phyloP scores from a whole-genome alignment of 2,113 vertebrate genomes.

The Callionymus lyra region DNA sequence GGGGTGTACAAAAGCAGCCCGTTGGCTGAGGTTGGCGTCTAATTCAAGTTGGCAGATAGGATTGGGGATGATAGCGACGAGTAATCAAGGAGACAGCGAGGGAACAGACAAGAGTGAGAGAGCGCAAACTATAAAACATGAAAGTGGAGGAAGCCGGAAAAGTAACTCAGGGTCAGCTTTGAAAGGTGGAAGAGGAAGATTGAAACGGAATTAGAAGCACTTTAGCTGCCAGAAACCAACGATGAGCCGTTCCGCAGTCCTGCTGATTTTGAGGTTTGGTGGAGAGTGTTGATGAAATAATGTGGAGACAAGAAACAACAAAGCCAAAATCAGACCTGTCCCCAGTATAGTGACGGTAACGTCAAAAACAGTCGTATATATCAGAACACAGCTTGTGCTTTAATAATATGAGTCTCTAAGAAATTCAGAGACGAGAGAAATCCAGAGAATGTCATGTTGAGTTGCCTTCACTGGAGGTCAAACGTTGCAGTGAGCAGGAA shows the following conservation, averaged over 20 bases:
- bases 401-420: too few species aligned
- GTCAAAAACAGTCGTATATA: too few species aligned
- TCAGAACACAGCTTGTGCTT: too few species aligned
- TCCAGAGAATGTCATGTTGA: too few species aligned
- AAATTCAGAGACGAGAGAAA: too few species aligned
- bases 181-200: constrained; percentile 4
- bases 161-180: constrained; percentile 2
- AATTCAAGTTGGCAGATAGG: constrained; percentile 44
- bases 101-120: constrained; percentile 4
- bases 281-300: too few species aligned
- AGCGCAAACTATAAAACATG: constrained; percentile 19
- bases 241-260: not conserved
- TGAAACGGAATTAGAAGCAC: constrained; percentile 12
- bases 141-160: constrained; percentile 13
- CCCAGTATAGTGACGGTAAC: too few species aligned
- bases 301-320: too few species aligned
- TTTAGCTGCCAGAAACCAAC: constrained; percentile 11
- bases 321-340: too few species aligned
- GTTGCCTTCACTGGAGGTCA: not conserved
- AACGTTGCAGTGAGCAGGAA: too few species aligned
- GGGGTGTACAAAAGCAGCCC: constrained; percentile 14
- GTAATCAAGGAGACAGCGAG: constrained; percentile 39
- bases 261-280: not conserved
- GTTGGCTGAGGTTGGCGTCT: constrained; percentile 25
- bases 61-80: constrained; percentile 30